Conservation (phyloP, 1,140 invertebrate species). For the Zaprionus taronus region DNA sequence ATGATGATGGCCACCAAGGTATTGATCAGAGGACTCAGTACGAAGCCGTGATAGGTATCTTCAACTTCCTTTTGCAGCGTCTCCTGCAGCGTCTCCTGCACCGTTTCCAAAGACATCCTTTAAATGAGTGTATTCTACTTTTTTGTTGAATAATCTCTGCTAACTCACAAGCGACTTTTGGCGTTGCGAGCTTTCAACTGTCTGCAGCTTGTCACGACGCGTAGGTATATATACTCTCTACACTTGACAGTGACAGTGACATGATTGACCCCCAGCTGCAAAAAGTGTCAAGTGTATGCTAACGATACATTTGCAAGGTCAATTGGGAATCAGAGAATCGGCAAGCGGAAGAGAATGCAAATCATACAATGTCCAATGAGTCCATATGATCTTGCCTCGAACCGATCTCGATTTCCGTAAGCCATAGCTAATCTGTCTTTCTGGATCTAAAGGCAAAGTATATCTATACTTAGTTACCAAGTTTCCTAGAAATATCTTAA, state of each 20-base stretch:
- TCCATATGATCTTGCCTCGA: neutral
- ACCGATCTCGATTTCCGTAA: conserved; percentile 19
- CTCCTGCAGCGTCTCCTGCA: conserved; percentile 61
- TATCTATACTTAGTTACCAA: too few relatives aligned
- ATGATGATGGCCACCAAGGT: conserved; percentile 61
- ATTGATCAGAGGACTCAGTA: conserved; percentile 65
- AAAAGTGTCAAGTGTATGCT: conserved; percentile 63
- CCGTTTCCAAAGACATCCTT: conserved; percentile 72
- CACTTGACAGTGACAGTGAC: neutral
- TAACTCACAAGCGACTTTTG: conserved; percentile 32
- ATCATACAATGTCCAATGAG: neutral
- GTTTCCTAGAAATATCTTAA: neutral
- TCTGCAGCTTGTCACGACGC: conserved; percentile 5
- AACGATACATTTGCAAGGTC: conserved; percentile 57
- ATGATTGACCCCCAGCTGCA: neutral
- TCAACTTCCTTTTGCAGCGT: conserved; percentile 42
- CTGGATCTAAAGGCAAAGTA: too few relatives aligned
- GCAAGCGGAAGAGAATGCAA: neutral
- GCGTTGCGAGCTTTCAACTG: conserved; percentile 59
- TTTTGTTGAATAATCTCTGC: neutral
- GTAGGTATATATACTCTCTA: conserved; percentile 47
- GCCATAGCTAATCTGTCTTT: too few relatives aligned
- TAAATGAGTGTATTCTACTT: neutral
- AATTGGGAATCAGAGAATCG: conserved; percentile 26
- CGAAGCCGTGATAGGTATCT: conserved; percentile 28